Evolutionary conservation across 2,888 invertebrate species (phyloP), one percentile per base, ranked within the genome.

Genomic region (Cistogaster globosa): DNA sequence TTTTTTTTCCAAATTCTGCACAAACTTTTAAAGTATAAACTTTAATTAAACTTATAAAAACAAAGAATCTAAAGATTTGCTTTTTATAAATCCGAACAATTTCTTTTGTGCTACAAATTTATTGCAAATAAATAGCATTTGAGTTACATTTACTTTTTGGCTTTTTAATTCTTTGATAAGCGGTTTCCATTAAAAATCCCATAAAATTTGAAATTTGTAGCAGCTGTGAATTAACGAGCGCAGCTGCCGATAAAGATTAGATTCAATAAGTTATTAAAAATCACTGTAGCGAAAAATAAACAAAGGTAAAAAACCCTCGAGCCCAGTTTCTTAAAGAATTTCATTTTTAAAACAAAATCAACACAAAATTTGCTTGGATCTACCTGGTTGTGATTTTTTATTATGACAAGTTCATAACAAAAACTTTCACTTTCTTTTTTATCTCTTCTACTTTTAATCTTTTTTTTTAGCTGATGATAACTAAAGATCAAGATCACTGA

Each of bases 101-200:
- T 26, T 26, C 26, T 14, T 14, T 14, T 48, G 1, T 12, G 4
- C 16, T 14, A 48, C 12, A 6, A 12, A n/a, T 48, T 48, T 12
- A n/a, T 3, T 16, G 45, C 6, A n/a, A 48, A 48, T 48, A 48
- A 48, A 48, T 48, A 5, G 45, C 3, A n/a, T 5, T 6, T 48
- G 16, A 42, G 3, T 2, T 48, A 1, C 6, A 58, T 63, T 62
- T 82, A 82, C 82, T 82, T 65, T 60, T 65, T 85, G 78, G 65
- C 82, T 82, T 85, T 82, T 85, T 71, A 82, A 85, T 78, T 85
- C 22, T 26, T 74, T 48, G 16, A 53, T 38, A 60, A 85, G 55
- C 48, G 53, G 42, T 55, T 74, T 71, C 11, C 4, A 38, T 38
- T 63, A 14, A 57, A 76, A 26, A 53, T 58, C 12, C n/a, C 42